These are phyloP conservation scores for Discoglossus pictus DNA, from an alignment of 2,797 vertebrate genomes.

Conservation along the genomic window DNA sequence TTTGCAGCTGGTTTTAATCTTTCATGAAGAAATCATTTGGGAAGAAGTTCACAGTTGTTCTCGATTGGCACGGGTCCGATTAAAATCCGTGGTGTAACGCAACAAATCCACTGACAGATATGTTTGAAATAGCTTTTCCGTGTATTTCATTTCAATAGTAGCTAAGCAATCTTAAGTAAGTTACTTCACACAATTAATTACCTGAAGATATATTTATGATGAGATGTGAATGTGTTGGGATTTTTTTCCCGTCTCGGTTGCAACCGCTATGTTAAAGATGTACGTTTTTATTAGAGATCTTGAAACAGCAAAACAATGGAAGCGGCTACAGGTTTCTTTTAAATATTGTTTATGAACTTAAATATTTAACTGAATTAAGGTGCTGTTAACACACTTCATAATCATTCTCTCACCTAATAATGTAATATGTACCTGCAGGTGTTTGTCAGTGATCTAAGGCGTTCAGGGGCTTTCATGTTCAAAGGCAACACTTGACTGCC, in stretches of 20 bases:
- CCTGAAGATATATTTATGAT: background rate
- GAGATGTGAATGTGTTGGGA: background rate
- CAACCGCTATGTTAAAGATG: too few species aligned
- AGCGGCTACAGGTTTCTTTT: too few species aligned
- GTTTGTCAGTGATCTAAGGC: slow-evolving; percentile 33
- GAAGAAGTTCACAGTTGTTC: slow-evolving; percentile 17
- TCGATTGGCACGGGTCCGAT: slow-evolving; percentile 11
- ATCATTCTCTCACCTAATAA: slow-evolving; percentile 38
- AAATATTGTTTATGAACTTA: too few species aligned
- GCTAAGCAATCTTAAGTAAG: background rate
- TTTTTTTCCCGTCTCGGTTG: too few species aligned
- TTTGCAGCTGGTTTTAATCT: slow-evolving; percentile 53
- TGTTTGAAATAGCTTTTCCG: background rate
- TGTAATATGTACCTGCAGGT: slow-evolving; percentile 36
- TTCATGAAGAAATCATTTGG: slow-evolving; percentile 45
- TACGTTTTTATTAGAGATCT: too few species aligned
- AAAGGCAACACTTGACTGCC: slow-evolving; percentile 35
- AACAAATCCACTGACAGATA: background rate
- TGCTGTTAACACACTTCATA: slow-evolving; percentile 28
- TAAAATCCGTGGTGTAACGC: slow-evolving; percentile 4
- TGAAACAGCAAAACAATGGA: background rate
- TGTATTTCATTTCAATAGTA: background rate
- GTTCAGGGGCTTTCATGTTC: slow-evolving; percentile 45
- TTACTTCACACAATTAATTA: background rate
- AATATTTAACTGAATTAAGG: background rate